These are phyloP conservation scores for Tyto alba DNA, from an alignment of 2,113 vertebrate species.

Conservation along the genomic window DNA sequence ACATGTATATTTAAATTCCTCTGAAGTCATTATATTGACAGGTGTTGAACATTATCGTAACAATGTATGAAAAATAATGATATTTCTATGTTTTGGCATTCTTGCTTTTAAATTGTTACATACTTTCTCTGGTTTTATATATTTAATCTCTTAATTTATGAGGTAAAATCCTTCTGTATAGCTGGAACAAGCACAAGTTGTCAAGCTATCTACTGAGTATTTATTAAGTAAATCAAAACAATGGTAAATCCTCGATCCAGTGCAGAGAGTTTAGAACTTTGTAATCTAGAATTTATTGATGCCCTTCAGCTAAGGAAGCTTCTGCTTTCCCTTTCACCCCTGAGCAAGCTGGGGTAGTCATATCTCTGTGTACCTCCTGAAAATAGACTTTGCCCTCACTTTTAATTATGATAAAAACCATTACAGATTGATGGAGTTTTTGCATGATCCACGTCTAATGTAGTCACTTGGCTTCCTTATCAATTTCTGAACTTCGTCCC, in stretches of 20 bases:
- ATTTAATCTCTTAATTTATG: neutral
- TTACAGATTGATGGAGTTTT: neutral
- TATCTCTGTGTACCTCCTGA: neutral
- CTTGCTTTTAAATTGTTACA: neutral
- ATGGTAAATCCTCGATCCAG: neutral
- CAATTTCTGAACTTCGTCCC: neutral
- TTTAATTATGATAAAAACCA: neutral
- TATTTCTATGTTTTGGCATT: neutral
- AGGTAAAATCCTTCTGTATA: neutral
- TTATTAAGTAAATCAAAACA: neutral
- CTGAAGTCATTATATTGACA: neutral
- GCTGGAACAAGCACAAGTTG: neutral
- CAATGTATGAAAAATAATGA: neutral
- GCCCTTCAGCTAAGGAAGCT: neutral
- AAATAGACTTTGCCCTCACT: neutral
- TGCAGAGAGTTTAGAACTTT: neutral
- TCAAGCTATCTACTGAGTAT: neutral
- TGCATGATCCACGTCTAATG: neutral
- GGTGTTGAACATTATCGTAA: neutral
- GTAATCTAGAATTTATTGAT: neutral
- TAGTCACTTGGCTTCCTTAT: neutral
- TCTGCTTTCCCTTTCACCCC: neutral
- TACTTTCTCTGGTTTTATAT: neutral
- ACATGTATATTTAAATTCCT: neutral
- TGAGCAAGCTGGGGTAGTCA: neutral